Evolutionary conservation across 2,888 invertebrate species (phyloP), one percentile per base, ranked within the genome.

Genomic region (Priocnemis perturbator): DNA sequence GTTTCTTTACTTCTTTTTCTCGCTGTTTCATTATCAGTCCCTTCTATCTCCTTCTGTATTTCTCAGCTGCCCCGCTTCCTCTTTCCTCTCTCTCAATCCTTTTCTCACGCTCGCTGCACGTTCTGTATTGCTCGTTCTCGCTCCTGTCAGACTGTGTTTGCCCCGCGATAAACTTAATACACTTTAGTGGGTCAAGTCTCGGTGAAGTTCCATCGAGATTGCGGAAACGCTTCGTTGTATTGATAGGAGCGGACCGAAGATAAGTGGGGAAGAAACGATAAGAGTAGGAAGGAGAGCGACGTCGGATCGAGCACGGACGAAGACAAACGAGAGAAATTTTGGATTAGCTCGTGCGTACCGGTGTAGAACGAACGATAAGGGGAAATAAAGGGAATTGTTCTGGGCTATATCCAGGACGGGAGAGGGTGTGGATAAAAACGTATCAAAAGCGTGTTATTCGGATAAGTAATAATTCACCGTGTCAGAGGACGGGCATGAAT

Each of bases 171-270:
- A 78, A 75, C 76, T 71, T 52, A 68, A 70, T 73, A 64, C 67
- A 20, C 55, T 69, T 65, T 71, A 81, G 57, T 78, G 64, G 81
- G 78, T 83, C 81, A 82, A 82, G 71, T 75, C 65, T 73, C 60
- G 67, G 73, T 74, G 63, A 80, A 80, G 69, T 79, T 80, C 72
- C 78, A 79, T 60, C 67, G 77, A 69, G 78, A 78, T 81, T 78
- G 67, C 65, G 69, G 71, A 81, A 73, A 71, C 50, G 56, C 60
- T 21, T 56, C 37, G 58, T 56, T 48, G 26, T 56, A 52, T 74
- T 50, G 50, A 30, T 55, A 67, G 56, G 44, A 70, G 53, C 23
- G 52, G 62, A 21, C 45, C 15, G 21, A 9, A 44, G 61, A 66
- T 56, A 52, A 53, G 20, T 9, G 21, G 21, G 21, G 48, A 71